Evolutionary conservation across 2,888 invertebrate species (phyloP).

Genomic region (Limnephilus rhombicus): DNA sequence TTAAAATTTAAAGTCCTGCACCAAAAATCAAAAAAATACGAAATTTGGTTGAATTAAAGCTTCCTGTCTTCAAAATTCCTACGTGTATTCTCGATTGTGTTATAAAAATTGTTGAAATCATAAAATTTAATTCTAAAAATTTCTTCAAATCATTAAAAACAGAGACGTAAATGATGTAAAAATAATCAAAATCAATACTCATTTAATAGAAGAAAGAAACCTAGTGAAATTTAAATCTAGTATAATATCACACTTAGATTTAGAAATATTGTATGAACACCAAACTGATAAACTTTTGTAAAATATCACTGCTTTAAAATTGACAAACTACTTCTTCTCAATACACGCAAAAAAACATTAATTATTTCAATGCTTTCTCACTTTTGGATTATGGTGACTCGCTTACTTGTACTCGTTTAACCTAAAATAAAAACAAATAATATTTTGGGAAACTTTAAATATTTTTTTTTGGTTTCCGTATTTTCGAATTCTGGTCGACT

Average conservation of each 20-base stretch:
- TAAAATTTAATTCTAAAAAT: not conserved
- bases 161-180: not conserved
- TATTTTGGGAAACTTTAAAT: conserved; percentile 26
- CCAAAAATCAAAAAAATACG: too few species aligned
- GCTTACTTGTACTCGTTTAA: conserved; percentile 42
- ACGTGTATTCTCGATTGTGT: too few species aligned
- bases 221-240: not conserved
- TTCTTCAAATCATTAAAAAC: not conserved
- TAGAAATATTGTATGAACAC: conserved; percentile 26
- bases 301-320: conserved; percentile 22
- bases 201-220: not conserved
- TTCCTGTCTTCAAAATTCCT: too few species aligned
- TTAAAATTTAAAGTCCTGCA: too few species aligned
- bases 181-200: not conserved
- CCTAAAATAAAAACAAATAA: conserved; percentile 28
- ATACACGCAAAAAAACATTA: conserved; percentile 64
- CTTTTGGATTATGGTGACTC: conserved; percentile 66
- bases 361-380: conserved; percentile 65
- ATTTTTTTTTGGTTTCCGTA: conserved; percentile 31
- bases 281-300: not conserved
- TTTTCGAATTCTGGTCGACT: conserved; percentile 3
- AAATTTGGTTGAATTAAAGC: too few species aligned
- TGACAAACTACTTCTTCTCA: conserved; percentile 23
- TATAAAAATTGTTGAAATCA: too few species aligned
- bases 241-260: not conserved